Conservation (phyloP, 1,140 invertebrate species). For the Psix sp. region DNA sequence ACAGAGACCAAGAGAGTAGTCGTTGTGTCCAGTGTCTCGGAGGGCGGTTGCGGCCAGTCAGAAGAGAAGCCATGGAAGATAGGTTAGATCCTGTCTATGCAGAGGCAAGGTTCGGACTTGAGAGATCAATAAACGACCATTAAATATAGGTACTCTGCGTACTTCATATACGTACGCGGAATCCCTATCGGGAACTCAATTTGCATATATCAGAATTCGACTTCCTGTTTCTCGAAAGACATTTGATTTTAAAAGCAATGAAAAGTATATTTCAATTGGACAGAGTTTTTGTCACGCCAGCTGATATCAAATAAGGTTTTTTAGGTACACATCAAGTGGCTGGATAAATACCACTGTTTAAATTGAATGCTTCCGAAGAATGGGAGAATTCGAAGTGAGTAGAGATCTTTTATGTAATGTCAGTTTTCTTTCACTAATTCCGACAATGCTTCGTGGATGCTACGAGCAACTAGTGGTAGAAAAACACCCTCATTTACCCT, state of each 20-base stretch:
- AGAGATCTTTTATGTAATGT: conserved; percentile 73
- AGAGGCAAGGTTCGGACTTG: conserved; percentile 75
- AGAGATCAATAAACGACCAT: conserved; percentile 78
- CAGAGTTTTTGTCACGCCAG: background rate
- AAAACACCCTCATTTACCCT: conserved; percentile 75
- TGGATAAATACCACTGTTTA: conserved; percentile 14
- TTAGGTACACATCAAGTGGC: conserved; percentile 5
- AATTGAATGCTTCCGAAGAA: conserved; percentile 19
- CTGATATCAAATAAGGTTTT: background rate
- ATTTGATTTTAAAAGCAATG: background rate
- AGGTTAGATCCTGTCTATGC: conserved; percentile 75
- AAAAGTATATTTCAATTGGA: too few species aligned
- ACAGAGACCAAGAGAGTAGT: conserved; percentile 66
- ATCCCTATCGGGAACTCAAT: conserved; percentile 47
- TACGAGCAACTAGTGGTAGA: conserved; percentile 78
- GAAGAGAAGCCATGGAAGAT: conserved; percentile 71
- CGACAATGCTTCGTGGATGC: conserved; percentile 71
- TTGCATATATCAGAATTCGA: conserved; percentile 11
- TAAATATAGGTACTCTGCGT: conserved; percentile 74
- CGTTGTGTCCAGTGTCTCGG: conserved; percentile 75
- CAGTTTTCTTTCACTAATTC: conserved; percentile 63
- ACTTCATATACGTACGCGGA: conserved; percentile 48
- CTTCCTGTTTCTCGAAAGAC: background rate
- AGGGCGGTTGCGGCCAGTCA: conserved; percentile 75
- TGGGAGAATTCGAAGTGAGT: conserved; percentile 53